Conservation (phyloP, 1,140 invertebrate genomes). For the Conus betulinus region DNA sequence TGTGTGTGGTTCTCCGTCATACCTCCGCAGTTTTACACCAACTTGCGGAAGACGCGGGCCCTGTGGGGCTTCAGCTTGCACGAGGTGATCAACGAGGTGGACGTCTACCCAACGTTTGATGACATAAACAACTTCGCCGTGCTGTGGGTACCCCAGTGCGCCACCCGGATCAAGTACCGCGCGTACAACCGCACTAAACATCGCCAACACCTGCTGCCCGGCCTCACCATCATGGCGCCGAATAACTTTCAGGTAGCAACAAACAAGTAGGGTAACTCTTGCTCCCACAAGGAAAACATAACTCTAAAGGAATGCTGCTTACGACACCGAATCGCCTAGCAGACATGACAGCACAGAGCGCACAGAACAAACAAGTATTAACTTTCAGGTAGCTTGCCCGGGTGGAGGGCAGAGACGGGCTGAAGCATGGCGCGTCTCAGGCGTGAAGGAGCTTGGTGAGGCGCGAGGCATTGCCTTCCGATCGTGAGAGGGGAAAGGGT, state of each 20-base stretch:
- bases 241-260: not conserved
- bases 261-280: too few species aligned
- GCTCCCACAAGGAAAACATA: too few species aligned
- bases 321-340: too few species aligned
- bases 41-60: not conserved
- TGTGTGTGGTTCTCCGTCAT: not conserved
- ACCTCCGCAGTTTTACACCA: conserved; percentile 7
- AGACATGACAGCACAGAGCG: not conserved
- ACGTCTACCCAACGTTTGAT: conserved; percentile 16
- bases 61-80: conserved; percentile 18
- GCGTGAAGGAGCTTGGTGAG: too few species aligned
- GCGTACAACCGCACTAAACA: not conserved
- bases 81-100: not conserved
- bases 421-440: too few species aligned
- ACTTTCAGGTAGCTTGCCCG: not conserved
- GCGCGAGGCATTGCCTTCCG: too few species aligned
- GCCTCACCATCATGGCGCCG: conserved; percentile 17
- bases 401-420: too few species aligned
- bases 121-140: conserved; percentile 28
- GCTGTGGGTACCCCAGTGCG: conserved; percentile 6
- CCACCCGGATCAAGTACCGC: conserved; percentile 31
- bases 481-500: too few species aligned
- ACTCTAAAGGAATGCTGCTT: too few species aligned
- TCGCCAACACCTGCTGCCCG: not conserved
- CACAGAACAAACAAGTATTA: not conserved